phyloP scores from a whole-genome alignment of 2,113 vertebrate genomes.

The Crotalus helleri region DNA sequence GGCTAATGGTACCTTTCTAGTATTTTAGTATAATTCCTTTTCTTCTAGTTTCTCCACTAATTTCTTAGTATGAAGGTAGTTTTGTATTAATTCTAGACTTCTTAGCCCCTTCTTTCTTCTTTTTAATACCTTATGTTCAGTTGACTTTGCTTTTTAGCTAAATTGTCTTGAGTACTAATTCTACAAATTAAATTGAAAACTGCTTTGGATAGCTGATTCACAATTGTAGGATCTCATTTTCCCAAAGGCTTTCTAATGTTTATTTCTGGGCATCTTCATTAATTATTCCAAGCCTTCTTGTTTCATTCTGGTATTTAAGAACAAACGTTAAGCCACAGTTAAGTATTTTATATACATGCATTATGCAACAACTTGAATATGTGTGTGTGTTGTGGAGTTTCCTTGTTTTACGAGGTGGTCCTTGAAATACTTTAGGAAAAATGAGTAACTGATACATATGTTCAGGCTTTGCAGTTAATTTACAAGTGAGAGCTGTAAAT shows the following conservation, averaged over 20 bases:
- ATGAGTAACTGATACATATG: not conserved
- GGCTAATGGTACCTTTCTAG: not conserved
- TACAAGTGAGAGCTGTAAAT: not conserved
- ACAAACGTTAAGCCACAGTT: not conserved
- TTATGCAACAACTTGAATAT: not conserved
- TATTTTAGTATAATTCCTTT: not conserved
- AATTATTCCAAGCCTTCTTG: not conserved
- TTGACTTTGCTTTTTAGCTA: too few relatives aligned
- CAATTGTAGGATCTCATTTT: not conserved
- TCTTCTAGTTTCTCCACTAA: not conserved
- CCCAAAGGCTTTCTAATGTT: not conserved
- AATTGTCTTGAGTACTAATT: not conserved
- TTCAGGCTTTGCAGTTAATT: not conserved
- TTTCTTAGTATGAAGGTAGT: not conserved
- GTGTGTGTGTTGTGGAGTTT: not conserved
- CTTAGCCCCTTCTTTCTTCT: not conserved
- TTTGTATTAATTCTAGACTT: not conserved
- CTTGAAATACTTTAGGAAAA: not conserved
- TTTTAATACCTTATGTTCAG: not conserved
- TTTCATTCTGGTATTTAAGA: not conserved
- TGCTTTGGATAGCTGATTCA: not conserved
- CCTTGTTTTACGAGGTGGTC: not conserved
- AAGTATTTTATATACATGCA: not conserved
- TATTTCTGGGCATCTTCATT: not conserved
- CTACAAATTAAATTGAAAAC: not conserved